phyloP scores from a whole-genome alignment of 2,113 vertebrate genomes.

The Pseudorhombus dupliciocellatus region DNA sequence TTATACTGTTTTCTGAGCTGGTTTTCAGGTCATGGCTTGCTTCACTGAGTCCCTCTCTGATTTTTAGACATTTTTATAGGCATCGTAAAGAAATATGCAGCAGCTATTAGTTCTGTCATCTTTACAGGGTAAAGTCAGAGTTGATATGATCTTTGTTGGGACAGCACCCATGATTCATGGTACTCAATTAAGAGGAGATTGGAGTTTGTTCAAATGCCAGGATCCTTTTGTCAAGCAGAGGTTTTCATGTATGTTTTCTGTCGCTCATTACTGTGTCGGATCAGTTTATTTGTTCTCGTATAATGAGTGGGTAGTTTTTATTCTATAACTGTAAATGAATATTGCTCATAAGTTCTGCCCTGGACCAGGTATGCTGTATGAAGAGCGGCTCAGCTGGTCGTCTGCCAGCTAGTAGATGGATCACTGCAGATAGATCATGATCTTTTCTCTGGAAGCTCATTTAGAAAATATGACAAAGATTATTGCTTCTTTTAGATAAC shows the following conservation, averaged over 20 bases:
- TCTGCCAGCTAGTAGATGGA: constrained; percentile 16
- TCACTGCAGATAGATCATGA: neutral
- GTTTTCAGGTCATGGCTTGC: no score
- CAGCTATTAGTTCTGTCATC: constrained; percentile 1
- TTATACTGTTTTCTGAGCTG: no score
- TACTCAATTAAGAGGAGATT: neutral
- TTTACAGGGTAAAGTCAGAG: neutral
- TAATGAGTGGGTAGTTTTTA: constrained; percentile 39
- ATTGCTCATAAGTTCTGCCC: constrained; percentile 30
- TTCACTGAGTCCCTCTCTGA: no score
- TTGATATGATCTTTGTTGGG: constrained; percentile 1
- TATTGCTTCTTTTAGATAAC: neutral
- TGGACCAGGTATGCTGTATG: constrained; percentile 9
- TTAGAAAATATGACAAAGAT: neutral
- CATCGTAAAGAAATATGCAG: neutral
- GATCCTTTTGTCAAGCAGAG: constrained; percentile 34
- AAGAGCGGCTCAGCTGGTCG: constrained; percentile 22
- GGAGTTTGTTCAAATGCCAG: constrained; percentile 10
- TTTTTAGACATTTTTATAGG: constrained; percentile 1
- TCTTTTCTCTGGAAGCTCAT: neutral
- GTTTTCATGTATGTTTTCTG: constrained; percentile 43
- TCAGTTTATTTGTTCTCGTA: constrained; percentile 36
- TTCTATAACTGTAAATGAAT: constrained; percentile 40
- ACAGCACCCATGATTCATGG: constrained; percentile 1
- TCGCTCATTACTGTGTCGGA: constrained; percentile 41